Conservation (phyloP, 2,113 vertebrate species). For the Cepphus grylle region DNA sequence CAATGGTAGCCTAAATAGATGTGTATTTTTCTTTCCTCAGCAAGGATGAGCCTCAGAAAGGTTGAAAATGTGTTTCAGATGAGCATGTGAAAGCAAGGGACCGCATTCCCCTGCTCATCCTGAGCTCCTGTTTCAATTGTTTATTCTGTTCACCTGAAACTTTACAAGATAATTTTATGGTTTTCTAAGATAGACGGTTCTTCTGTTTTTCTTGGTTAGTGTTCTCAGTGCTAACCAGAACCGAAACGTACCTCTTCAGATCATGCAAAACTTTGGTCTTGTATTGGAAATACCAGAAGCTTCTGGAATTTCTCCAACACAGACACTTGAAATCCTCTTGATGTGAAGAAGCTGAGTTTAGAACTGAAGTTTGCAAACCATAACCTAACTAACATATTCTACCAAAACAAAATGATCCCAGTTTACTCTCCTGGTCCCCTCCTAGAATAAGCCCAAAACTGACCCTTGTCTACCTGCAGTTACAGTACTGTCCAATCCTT, state of each 20-base stretch:
- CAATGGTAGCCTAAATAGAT: not conserved
- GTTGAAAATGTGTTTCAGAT: conserved; percentile 29
- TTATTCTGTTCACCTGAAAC: conserved; percentile 20
- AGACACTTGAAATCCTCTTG: not conserved
- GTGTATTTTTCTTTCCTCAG: conserved; percentile 40
- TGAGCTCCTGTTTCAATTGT: not conserved
- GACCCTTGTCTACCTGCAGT: not conserved
- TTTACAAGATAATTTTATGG: not conserved
- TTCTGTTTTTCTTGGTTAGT: conserved; percentile 7
- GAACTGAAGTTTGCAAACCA: not conserved
- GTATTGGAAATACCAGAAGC: not conserved
- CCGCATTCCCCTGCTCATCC: not conserved
- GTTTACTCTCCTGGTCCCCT: accelerated
- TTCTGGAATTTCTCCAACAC: not conserved
- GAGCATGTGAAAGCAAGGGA: not conserved
- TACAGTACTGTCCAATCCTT: not conserved
- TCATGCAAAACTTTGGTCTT: not conserved
- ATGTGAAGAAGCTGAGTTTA: not conserved
- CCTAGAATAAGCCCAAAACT: not conserved
- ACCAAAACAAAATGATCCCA: not conserved
- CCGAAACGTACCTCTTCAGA: not conserved
- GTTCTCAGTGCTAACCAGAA: not conserved
- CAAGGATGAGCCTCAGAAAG: not conserved
- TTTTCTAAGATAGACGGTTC: not conserved
- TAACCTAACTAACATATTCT: not conserved